phyloP scores from a whole-genome alignment of 2,888 invertebrate species.

The Hedya salicella region DNA sequence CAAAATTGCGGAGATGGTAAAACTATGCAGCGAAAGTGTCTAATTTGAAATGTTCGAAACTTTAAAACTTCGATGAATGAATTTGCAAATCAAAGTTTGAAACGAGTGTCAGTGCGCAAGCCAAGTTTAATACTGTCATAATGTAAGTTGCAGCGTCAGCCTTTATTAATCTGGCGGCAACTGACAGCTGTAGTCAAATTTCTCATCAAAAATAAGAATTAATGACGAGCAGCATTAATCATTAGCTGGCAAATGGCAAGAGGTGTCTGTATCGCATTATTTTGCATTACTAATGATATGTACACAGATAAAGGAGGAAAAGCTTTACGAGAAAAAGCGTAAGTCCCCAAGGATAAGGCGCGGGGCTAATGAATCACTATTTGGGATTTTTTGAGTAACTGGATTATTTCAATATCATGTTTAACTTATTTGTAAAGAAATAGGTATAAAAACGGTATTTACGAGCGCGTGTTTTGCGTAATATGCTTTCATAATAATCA shows the following conservation, averaged over 20 bases:
- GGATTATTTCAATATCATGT: constrained; percentile 21
- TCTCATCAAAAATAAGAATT: constrained; percentile 86
- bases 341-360: constrained; percentile 73
- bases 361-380: constrained; percentile 67
- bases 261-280: constrained; percentile 85
- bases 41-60: not conserved
- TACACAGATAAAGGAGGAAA: constrained; percentile 76
- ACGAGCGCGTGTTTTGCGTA: constrained; percentile 32
- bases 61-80: constrained; percentile 5
- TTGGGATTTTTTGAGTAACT: constrained; percentile 45
- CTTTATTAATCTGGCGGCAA: constrained; percentile 82
- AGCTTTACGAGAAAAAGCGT: constrained; percentile 68
- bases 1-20: not conserved
- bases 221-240: constrained; percentile 84
- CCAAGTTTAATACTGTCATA: constrained; percentile 50
- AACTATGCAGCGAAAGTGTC: constrained; percentile 6
- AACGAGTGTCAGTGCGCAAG: constrained; percentile 27
- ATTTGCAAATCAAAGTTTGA: constrained; percentile 24
- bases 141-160: constrained; percentile 82
- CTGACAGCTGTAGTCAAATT: constrained; percentile 84
- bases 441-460: constrained; percentile 22
- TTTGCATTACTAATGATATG: constrained; percentile 85
- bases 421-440: constrained; percentile 6
- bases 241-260: constrained; percentile 83
- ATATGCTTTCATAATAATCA: constrained; percentile 28